Evolutionary conservation across 1,140 invertebrate genomes (phyloP).

Genomic region (Marisa cornuarietis): DNA sequence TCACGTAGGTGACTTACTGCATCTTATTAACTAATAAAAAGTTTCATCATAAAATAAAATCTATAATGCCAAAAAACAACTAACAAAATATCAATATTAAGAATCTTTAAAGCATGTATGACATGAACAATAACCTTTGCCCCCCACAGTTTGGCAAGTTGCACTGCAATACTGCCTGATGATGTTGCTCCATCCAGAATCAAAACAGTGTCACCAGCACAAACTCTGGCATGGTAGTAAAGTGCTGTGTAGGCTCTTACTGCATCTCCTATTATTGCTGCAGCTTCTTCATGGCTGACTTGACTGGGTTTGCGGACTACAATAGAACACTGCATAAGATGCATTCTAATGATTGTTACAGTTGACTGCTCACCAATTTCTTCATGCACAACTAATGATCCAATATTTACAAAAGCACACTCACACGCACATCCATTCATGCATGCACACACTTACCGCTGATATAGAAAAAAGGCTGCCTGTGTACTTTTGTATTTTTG

Average conservation of each 20-base stretch:
- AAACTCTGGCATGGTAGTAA: conserved; percentile 66
- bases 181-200: conserved; percentile 68
- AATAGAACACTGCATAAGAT: conserved; percentile 25
- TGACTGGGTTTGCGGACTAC: conserved; percentile 66
- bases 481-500: too few relatives aligned
- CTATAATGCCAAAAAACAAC: too few relatives aligned
- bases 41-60: too few relatives aligned
- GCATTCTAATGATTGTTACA: background rate
- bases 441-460: background rate
- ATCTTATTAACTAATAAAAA: too few relatives aligned
- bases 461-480: too few relatives aligned
- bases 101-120: too few relatives aligned
- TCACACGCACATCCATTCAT: background rate
- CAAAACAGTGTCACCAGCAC: conserved; percentile 67
- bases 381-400: too few relatives aligned
- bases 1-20: too few relatives aligned
- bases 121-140: conserved; percentile 60
- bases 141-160: conserved; percentile 67
- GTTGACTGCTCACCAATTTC: too few relatives aligned
- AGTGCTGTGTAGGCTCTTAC: conserved; percentile 68
- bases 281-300: conserved; percentile 67
- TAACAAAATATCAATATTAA: too few relatives aligned
- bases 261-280: conserved; percentile 67
- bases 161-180: conserved; percentile 65
- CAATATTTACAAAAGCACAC: conserved; percentile 1